Conservation (phyloP, 2,888 invertebrate species). For the Ceraclea dissimilis region DNA sequence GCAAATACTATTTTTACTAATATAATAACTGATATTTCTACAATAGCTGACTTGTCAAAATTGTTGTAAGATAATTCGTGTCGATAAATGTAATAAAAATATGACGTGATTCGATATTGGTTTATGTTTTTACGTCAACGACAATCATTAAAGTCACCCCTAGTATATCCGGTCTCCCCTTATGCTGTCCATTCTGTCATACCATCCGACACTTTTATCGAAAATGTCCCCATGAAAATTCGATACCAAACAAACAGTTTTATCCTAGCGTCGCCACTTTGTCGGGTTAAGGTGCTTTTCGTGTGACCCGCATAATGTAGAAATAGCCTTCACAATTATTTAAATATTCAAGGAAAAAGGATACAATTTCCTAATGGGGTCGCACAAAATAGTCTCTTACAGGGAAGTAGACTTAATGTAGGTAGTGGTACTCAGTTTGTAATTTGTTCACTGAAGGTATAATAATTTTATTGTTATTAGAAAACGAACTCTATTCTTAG, state of each 20-base stretch:
- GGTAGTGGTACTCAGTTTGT: too few relatives aligned
- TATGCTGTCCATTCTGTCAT: slow-evolving; percentile 4
- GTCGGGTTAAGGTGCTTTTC: neutral
- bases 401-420: too few relatives aligned
- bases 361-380: too few relatives aligned
- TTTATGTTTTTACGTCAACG: slow-evolving; percentile 2
- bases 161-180: neutral
- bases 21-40: too few relatives aligned
- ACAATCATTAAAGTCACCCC: neutral
- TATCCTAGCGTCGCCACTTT: neutral
- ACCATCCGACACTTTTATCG: slow-evolving; percentile 7
- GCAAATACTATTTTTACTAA: too few relatives aligned
- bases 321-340: too few relatives aligned
- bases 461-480: too few relatives aligned
- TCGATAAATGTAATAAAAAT: slow-evolving; percentile 2
- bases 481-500: too few relatives aligned
- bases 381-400: too few relatives aligned
- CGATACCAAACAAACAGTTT: slow-evolving; percentile 8
- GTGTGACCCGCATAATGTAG: neutral
- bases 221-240: slow-evolving; percentile 14
- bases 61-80: neutral
- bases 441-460: too few relatives aligned
- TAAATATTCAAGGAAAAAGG: too few relatives aligned
- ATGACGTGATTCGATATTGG: neutral
- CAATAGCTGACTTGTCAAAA: neutral